Percentiles rank a stretch among this genome's conserved stretches.
Evolutionary conservation across 2,888 invertebrate species (phyloP).

Genomic region (Agonopterix arenella): DNA sequence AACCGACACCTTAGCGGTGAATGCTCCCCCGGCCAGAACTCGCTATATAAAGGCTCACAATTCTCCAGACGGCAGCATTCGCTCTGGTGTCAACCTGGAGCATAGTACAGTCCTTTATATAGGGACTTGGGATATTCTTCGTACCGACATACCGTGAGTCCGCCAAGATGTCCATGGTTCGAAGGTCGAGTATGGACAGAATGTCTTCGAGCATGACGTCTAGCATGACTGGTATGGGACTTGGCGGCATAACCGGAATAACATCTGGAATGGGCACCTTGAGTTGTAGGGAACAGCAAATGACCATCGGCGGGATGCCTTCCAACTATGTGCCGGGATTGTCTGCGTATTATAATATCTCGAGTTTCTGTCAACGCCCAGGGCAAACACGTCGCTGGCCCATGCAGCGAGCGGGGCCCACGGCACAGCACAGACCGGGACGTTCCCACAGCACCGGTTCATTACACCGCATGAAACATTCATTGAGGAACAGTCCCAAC

Average conservation of each 20-base stretch:
- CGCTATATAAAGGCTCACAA: conserved; percentile 47
- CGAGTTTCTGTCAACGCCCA: conserved; percentile 71
- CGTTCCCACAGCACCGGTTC: conserved; percentile 67
- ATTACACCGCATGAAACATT: conserved; percentile 65
- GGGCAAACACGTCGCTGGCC: conserved; percentile 70
- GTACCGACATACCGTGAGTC: conserved; percentile 16
- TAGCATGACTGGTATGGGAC: conserved; percentile 72
- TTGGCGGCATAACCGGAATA: conserved; percentile 65
- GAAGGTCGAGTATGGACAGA: conserved; percentile 68
- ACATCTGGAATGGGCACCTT: conserved; percentile 64
- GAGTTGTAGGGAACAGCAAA: conserved; percentile 66
- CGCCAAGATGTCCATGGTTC: conserved; percentile 55
- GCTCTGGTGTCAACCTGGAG: conserved; percentile 65
- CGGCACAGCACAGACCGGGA: conserved; percentile 67
- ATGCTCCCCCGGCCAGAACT: conserved; percentile 36
- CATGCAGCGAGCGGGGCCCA: conserved; percentile 67
- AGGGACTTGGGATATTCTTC: conserved; percentile 25
- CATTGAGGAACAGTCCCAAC: conserved; percentile 65
- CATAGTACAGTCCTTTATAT: conserved; percentile 45
- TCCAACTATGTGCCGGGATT: conserved; percentile 72
- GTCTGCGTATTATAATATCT: conserved; percentile 70
- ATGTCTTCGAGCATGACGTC: conserved; percentile 74
- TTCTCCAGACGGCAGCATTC: conserved; percentile 43
- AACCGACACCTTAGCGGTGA: conserved; percentile 59
- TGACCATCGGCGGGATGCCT: conserved; percentile 71